Evolutionary conservation across 2,888 invertebrate genomes (phyloP).

Genomic region (Cyrtodaria siliqua): DNA sequence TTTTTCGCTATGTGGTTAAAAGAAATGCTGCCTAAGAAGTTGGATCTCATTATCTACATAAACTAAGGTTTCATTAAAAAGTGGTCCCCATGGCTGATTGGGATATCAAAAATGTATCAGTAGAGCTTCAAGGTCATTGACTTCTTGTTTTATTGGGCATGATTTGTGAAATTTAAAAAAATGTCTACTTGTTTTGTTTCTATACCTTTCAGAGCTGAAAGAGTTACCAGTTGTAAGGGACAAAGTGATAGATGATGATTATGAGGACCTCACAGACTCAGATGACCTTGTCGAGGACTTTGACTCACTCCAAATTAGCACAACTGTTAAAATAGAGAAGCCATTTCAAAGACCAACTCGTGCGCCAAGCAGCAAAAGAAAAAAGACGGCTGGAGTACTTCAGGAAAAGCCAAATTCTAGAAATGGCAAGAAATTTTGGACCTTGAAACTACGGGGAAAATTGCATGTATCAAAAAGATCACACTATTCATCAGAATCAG

Average conservation of each 20-base stretch:
- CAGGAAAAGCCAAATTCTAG: conserved; percentile 35
- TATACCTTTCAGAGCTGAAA: conserved; percentile 43
- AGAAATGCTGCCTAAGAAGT: too few relatives aligned
- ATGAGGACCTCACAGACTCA: conserved; percentile 52
- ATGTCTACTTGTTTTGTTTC: not conserved
- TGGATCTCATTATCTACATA: too few relatives aligned
- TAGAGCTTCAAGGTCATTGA: too few relatives aligned
- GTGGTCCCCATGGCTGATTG: too few relatives aligned
- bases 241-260: conserved; percentile 48
- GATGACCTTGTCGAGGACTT: conserved; percentile 41
- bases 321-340: conserved; percentile 19
- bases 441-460: conserved; percentile 74
- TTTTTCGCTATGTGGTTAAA: too few relatives aligned
- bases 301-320: conserved; percentile 16
- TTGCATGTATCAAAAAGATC: conserved; percentile 65
- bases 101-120: too few relatives aligned
- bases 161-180: too few relatives aligned
- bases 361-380: conserved; percentile 58
- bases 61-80: too few relatives aligned
- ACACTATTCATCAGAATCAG: conserved; percentile 39
- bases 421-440: conserved; percentile 74
- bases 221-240: conserved; percentile 23
- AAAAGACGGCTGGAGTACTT: conserved; percentile 36
- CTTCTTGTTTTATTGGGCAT: too few relatives aligned
- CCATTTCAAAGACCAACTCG: conserved; percentile 9